These are phyloP conservation scores for Theropithecus gelada DNA, from an alignment of 2,113 vertebrate genomes.

Conservation along the genomic window DNA sequence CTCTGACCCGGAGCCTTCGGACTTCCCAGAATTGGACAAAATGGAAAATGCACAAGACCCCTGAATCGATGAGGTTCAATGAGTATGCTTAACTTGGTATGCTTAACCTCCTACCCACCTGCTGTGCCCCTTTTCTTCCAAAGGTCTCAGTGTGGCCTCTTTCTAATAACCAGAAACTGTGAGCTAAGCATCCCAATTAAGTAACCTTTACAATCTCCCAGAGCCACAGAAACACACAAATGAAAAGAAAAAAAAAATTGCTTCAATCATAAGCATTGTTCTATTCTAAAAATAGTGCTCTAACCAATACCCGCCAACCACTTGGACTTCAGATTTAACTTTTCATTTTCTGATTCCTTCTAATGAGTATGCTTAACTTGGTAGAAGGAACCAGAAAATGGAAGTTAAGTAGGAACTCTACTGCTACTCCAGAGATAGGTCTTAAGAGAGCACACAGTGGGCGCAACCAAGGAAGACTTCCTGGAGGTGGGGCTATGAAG, in stretches of 20 bases:
- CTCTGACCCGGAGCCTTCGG: neutral
- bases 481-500: no score
- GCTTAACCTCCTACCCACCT: neutral
- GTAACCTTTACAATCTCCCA: neutral
- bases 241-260: neutral
- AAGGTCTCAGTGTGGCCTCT: neutral
- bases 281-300: neutral
- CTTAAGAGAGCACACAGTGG: no score
- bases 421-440: no score
- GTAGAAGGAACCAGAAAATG: no score
- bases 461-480: no score
- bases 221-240: neutral
- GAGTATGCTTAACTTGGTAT: no score
- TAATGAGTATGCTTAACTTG: neutral
- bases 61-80: no score
- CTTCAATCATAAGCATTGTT: neutral
- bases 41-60: neutral
- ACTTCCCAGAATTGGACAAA: neutral
- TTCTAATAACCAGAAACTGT: neutral
- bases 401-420: no score
- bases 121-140: neutral
- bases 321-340: neutral
- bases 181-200: neutral
- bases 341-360: neutral
- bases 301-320: neutral